phyloP scores from a whole-genome alignment of 53 echinoderm and acorn worm genomes.

The Zoroaster sp. region DNA sequence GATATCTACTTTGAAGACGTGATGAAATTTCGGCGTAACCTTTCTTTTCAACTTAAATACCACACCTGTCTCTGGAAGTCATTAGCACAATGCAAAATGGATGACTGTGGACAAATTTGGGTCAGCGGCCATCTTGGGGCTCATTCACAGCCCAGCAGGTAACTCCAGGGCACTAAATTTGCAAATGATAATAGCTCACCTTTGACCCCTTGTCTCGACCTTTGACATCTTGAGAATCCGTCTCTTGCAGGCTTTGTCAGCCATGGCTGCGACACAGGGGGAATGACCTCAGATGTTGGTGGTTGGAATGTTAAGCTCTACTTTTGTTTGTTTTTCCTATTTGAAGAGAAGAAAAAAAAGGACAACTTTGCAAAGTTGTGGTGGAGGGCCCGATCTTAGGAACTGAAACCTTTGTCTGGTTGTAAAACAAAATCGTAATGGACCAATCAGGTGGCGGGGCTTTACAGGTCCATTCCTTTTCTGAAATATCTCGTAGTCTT shows the following conservation, averaged over 20 bases:
- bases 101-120: slow-evolving; percentile 35
- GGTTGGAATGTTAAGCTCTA: neutral
- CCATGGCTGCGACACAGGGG: neutral
- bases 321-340: neutral
- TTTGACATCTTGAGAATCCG: slow-evolving; percentile 26
- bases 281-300: neutral
- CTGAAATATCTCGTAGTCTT: too few species aligned
- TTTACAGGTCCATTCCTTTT: too few species aligned
- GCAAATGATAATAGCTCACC: slow-evolving; percentile 42
- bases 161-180: slow-evolving; percentile 3
- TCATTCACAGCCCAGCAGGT: neutral
- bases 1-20: neutral
- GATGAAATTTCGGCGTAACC: neutral
- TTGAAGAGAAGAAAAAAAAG: neutral
- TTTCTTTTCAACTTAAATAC: neutral
- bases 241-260: neutral
- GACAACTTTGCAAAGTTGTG: too few species aligned
- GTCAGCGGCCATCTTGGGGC: slow-evolving; percentile 35
- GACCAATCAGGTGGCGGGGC: too few species aligned
- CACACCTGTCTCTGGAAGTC: slow-evolving; percentile 4
- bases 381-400: too few species aligned
- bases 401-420: too few species aligned
- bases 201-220: neutral
- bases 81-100: slow-evolving; percentile 46
- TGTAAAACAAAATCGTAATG: too few species aligned